A percentile compares a stretch with the other conserved stretches of the same genome.
Evolutionary conservation across 2,888 invertebrate genomes (phyloP).

Genomic region (Thecophora atra): DNA sequence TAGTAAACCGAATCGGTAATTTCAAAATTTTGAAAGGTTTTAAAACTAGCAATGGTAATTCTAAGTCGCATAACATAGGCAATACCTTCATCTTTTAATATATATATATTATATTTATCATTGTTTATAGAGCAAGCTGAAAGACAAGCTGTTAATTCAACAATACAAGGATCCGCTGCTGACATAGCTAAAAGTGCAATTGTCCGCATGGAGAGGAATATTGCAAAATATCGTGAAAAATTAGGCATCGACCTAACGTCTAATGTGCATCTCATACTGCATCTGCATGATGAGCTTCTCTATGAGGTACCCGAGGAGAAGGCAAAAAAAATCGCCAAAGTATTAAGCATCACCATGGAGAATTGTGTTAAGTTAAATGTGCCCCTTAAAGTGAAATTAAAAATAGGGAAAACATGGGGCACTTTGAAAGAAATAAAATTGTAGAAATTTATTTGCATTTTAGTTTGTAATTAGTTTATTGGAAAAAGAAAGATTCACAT

Average conservation of each 20-base stretch:
- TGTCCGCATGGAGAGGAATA: constrained; percentile 76
- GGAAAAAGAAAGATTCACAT: not conserved
- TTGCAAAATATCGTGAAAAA: constrained; percentile 61
- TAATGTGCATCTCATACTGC: constrained; percentile 78
- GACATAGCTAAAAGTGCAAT: constrained; percentile 94
- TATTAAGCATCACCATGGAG: constrained; percentile 85
- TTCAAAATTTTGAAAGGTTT: too few relatives aligned
- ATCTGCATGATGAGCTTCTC: constrained; percentile 96
- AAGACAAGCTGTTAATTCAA: constrained; percentile 95
- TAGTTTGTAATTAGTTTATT: not conserved
- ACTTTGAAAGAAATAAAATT: constrained; percentile 55
- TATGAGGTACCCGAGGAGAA: constrained; percentile 81
- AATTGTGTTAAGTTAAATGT: constrained; percentile 76
- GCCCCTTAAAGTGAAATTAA: constrained; percentile 88
- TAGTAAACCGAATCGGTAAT: too few relatives aligned
- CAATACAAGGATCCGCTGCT: constrained; percentile 96
- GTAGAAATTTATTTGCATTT: constrained; percentile 43
- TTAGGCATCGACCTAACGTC: constrained; percentile 51
- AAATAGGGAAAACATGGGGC: constrained; percentile 86
- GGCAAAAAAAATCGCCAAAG: constrained; percentile 69
- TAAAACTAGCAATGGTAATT: too few relatives aligned
- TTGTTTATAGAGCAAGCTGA: constrained; percentile 78
- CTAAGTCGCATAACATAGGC: too few relatives aligned
- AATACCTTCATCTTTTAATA: too few relatives aligned
- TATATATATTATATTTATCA: too few relatives aligned